phyloP scores from a whole-genome alignment of 2,888 invertebrate genomes.

The Aphelenchoides bicaudatus region DNA sequence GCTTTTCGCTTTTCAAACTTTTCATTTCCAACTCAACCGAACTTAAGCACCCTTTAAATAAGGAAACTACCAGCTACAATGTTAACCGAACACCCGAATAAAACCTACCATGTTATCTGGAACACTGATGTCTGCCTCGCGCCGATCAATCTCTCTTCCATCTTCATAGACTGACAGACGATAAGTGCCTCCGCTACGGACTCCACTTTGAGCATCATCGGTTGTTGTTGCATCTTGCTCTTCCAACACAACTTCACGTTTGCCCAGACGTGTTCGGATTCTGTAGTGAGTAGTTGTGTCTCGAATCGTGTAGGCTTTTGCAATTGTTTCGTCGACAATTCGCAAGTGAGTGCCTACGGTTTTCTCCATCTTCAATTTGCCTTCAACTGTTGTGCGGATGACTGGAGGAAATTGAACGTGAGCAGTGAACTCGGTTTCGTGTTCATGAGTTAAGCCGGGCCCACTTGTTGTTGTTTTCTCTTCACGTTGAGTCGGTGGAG shows the following conservation, averaged over 20 bases:
- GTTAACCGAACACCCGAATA: no score
- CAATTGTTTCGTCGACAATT: constrained; percentile 35
- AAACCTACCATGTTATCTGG: constrained; percentile 50
- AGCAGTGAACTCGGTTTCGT: constrained; percentile 21
- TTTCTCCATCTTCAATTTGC: constrained; percentile 57
- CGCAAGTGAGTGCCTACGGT: constrained; percentile 37
- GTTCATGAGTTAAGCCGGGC: constrained; percentile 16
- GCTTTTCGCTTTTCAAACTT: no score
- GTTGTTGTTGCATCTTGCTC: constrained; percentile 16
- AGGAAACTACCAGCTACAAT: no score
- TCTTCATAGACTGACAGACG: constrained; percentile 46
- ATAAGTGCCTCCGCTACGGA: constrained; percentile 35
- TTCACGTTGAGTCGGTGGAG: constrained; percentile 17
- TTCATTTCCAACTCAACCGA: no score
- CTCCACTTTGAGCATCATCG: constrained; percentile 28
- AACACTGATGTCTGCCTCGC: constrained; percentile 51
- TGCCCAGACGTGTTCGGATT: constrained; percentile 55
- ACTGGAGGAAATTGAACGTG: constrained; percentile 34
- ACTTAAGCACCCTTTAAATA: no score
- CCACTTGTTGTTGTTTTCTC: background rate
- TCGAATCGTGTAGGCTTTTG: constrained; percentile 53
- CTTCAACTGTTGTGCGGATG: constrained; percentile 58
- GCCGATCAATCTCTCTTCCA: constrained; percentile 52
- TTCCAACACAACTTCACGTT: constrained; percentile 27
- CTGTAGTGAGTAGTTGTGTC: constrained; percentile 58